Base-by-base conservation (phyloP, 2,113 vertebrate species). In the Carassius carassius region DNA sequence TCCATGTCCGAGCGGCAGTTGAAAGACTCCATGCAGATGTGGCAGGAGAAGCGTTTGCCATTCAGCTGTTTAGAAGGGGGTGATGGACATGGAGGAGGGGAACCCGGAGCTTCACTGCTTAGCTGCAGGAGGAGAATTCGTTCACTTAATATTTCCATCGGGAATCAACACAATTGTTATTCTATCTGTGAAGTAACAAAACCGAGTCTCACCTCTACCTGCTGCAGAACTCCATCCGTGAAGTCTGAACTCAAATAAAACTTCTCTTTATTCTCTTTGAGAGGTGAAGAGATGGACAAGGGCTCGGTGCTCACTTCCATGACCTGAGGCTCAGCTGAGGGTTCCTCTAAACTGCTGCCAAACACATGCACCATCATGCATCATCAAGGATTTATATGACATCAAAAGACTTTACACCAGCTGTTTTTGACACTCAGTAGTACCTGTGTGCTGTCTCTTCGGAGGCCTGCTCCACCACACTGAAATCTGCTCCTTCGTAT, bases 1-100 rank as follows among this genome's bases (percentile, higher is more conserved):
- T 99, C 98, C 98, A 99, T 99, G 90, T 99, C 97, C 0, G 98
- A 98, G 78, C 98, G 96, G 72, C 98, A 96, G 0, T 95, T 94
- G 84, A 99, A 99, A 84, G 97, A 93, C 89, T 97, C 97, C 23
- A 95, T 95, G 92, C 98, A 99, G 91, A 99, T 96, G 88, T 96
- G 95, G 87, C 98, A 99, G 89, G 97, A 99, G 93, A 99, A 99
- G 88, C 96, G 96, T 92, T 99, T 99, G 47, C 94, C 84, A 88
- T 86, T 89, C 23, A 91, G 88, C 89, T 91, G 89, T 84, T 89
- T 93, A 41, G 62, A 70, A 84, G 83, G 92, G 81, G 94, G 93
- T 85, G 92, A 89, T 86, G 62, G 87, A 83, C 85, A 86, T 25
- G 91, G 75, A 78, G 89, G 0, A 2, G 94, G 95, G 65, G 96